Evolutionary conservation across 2,888 invertebrate species (phyloP).

Genomic region (Tinea trinotella): DNA sequence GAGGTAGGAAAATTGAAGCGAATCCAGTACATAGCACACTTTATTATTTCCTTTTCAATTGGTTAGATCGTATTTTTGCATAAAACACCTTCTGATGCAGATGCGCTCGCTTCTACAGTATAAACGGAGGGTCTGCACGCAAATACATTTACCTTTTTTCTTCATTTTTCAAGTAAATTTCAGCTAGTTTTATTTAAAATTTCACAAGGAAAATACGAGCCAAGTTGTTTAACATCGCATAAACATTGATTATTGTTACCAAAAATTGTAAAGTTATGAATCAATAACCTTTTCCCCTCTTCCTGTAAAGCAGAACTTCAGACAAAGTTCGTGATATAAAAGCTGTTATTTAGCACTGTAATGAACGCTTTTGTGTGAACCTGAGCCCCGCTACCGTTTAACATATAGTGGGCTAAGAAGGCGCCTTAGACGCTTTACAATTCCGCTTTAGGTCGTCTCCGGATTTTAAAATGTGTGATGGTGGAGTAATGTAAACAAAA

Average conservation of each 20-base stretch:
- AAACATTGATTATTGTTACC: slow-evolving; percentile 2
- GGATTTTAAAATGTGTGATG: slow-evolving; percentile 19
- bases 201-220: not conserved
- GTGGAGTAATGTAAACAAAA: slow-evolving; percentile 20
- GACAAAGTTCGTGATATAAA: slow-evolving; percentile 28
- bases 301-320: slow-evolving; percentile 13
- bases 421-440: slow-evolving; percentile 17
- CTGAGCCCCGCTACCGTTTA: slow-evolving; percentile 7
- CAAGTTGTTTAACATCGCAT: not conserved
- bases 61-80: slow-evolving; percentile 18
- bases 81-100: slow-evolving; percentile 18
- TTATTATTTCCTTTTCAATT: slow-evolving; percentile 18
- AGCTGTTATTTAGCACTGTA: slow-evolving; percentile 37
- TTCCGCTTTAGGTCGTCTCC: slow-evolving; percentile 12
- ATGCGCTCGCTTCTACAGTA: slow-evolving; percentile 13
- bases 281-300: slow-evolving; percentile 11
- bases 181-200: not conserved
- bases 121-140: slow-evolving; percentile 9
- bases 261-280: slow-evolving; percentile 11
- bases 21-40: not conserved
- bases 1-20: slow-evolving; percentile 13
- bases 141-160: not conserved
- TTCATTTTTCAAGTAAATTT: not conserved
- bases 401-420: not conserved
- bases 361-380: slow-evolving; percentile 37